Evolutionary conservation across 1,140 invertebrate genomes (phyloP), one percentile per base, ranked within the genome.

Genomic region (Drosophila pallidifrons): DNA sequence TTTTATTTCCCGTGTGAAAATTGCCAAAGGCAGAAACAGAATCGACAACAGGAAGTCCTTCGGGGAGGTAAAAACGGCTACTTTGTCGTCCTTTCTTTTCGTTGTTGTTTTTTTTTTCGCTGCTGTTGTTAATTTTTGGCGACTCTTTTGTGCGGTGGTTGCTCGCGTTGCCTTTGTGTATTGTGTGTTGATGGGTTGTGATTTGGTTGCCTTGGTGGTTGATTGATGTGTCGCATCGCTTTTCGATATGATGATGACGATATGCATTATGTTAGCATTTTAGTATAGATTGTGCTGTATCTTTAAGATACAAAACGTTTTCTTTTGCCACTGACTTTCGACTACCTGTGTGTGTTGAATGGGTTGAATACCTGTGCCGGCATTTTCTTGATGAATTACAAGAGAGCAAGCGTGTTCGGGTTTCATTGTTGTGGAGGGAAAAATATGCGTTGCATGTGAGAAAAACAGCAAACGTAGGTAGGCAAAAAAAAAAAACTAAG

Each of bases 1-100:
- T 85, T 89, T 88, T 88, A 85, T 88, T 88, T 88, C 85, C 85
- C 85, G 85, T 88, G 85, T 88, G 85, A 88, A 88, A 87, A 87
- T 86, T 46, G 79, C 83, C 87, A 75, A 79, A 46, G 45, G 55
- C 57, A 32, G 38, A 51, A 13, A 77, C 20, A 20, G 20, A 20
- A 20, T 20, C 20, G 20, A 25, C 20, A 75, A 79, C 82, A 86
- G 82, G 79, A 87, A 85, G 78, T 81, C 74, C 61, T 30, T 54
- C 41, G 49, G 71, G 61, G 38, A 49, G 49, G 46, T 45, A 60
- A 65, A 57, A 46, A 66, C 35, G 51, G 68, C 60, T 52, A 77
- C 61, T 72, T 79, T 83, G 52, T 76, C 45, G 81, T 86, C 72
- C 32, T 55, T 38, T 47, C 32, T 32, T 32, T 32, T 32, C 32